These are phyloP conservation scores for Notolabrus celidotus DNA, from an alignment of 2,797 vertebrate genomes.

Conservation along the genomic window DNA sequence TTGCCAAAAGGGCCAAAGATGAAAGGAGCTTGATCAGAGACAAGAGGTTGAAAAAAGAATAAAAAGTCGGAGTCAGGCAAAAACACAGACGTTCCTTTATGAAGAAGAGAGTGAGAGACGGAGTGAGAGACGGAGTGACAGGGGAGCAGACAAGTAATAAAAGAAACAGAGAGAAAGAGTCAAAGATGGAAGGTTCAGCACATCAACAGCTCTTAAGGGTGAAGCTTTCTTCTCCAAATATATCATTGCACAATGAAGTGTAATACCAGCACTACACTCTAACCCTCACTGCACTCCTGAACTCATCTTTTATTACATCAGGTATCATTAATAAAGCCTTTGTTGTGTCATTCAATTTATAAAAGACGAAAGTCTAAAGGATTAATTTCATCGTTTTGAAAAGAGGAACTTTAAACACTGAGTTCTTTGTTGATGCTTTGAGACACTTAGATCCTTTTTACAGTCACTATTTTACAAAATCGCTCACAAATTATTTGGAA, in stretches of 20 bases:
- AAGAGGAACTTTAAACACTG: not conserved
- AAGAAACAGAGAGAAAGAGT: constrained; percentile 29
- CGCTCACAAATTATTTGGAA: too few relatives aligned
- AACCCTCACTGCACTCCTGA: not conserved
- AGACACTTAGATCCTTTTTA: not conserved
- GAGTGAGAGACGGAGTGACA: constrained; percentile 26
- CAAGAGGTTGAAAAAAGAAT: constrained; percentile 12
- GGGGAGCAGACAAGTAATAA: constrained; percentile 28
- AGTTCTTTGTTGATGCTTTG: not conserved
- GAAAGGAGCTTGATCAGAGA: constrained; percentile 48
- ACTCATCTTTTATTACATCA: constrained; percentile 3
- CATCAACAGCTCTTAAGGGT: constrained; percentile 8
- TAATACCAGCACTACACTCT: not conserved
- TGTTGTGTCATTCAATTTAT: not conserved
- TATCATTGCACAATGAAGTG: not conserved
- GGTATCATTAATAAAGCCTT: not conserved
- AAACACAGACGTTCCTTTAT: constrained; percentile 35
- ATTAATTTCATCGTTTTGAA: not conserved
- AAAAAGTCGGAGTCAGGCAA: constrained; percentile 35
- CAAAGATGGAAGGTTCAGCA: constrained; percentile 22
- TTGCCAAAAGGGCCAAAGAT: constrained; percentile 36
- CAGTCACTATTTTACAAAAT: too few relatives aligned
- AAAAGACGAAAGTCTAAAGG: not conserved
- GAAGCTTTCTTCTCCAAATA: constrained; percentile 20
- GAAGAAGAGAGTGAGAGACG: constrained; percentile 15